Evolutionary conservation across 1,140 invertebrate species (phyloP).

Genomic region (Brachionus manjavacas): DNA sequence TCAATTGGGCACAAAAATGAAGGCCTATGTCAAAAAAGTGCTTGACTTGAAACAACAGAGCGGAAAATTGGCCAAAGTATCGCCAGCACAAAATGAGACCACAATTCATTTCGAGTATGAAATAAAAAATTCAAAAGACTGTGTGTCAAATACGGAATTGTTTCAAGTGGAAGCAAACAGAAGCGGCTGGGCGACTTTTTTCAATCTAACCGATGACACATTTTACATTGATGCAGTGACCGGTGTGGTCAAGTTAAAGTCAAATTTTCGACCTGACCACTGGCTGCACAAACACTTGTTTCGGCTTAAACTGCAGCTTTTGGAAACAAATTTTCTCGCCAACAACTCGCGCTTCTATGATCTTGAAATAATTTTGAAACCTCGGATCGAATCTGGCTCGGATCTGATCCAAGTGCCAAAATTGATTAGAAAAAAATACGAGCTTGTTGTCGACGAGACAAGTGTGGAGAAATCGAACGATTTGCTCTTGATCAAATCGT

Average conservation of each 20-base stretch:
- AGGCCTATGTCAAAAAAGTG: neutral
- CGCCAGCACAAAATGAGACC: neutral
- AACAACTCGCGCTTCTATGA: neutral
- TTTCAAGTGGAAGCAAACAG: neutral
- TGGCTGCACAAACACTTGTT: neutral
- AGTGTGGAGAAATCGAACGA: neutral
- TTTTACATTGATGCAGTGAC: neutral
- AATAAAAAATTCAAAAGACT: neutral
- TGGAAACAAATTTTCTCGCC: neutral
- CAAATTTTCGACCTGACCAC: neutral
- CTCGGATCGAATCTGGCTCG: neutral
- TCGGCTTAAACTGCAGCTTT: neutral
- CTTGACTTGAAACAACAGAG: neutral
- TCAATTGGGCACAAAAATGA: neutral
- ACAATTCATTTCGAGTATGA: neutral
- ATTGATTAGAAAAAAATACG: neutral
- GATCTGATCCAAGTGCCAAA: neutral
- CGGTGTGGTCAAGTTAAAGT: neutral
- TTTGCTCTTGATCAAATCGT: neutral
- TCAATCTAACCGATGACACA: neutral
- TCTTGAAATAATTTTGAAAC: neutral
- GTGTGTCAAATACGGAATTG: neutral
- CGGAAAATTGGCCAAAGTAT: neutral
- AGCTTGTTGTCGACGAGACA: neutral
- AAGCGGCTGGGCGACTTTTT: neutral